Percentiles rank a stretch among this genome's conserved stretches.
phyloP scores from a whole-genome alignment of 2,797 vertebrate species.

The Anisognathus igniventris region DNA sequence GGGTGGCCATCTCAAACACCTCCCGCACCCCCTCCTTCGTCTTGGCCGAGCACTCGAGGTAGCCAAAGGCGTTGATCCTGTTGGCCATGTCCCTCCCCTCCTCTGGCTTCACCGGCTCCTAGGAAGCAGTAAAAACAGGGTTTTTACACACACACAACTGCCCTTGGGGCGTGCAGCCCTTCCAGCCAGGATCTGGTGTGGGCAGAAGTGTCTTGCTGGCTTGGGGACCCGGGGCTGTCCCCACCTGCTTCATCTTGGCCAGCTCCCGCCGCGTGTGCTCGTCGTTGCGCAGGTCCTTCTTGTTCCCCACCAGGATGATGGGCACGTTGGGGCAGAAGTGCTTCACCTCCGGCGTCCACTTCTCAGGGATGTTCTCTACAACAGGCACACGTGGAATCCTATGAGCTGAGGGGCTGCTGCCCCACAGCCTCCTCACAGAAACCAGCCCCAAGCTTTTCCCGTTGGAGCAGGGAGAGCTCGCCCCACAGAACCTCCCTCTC shows the following conservation, averaged over 20 bases:
- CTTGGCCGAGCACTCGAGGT: slow-evolving; percentile 97
- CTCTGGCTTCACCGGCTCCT: slow-evolving; percentile 94
- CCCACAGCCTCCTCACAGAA: fast-evolving
- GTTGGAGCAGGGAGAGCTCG: fast-evolving
- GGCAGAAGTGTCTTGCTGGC: background rate
- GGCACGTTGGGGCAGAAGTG: slow-evolving; percentile 98
- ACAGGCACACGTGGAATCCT: fast-evolving
- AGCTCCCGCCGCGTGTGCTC: slow-evolving; percentile 91
- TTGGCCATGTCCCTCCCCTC: slow-evolving; percentile 97
- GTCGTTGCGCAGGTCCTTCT: slow-evolving; percentile 94
- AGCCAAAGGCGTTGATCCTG: slow-evolving; percentile 93
- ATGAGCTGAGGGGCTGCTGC: background rate
- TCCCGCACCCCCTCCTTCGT: slow-evolving; percentile 96
- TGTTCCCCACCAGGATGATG: slow-evolving; percentile 97
- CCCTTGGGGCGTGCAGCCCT: background rate
- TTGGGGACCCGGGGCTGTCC: background rate
- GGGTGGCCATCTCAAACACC: slow-evolving; percentile 97
- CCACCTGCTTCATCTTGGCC: slow-evolving; percentile 98
- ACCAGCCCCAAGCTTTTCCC: background rate
- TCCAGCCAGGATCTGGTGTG: fast-evolving
- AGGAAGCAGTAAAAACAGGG: background rate
- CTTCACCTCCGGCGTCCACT: slow-evolving; percentile 98
- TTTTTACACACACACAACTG: background rate
- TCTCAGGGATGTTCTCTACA: slow-evolving; percentile 96
- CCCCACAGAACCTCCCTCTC: background rate